Percentiles rank a stretch among this genome's conserved stretches.
Evolutionary conservation across 2,888 invertebrate species (phyloP).

Genomic region (Synanthedon myopaeformis): DNA sequence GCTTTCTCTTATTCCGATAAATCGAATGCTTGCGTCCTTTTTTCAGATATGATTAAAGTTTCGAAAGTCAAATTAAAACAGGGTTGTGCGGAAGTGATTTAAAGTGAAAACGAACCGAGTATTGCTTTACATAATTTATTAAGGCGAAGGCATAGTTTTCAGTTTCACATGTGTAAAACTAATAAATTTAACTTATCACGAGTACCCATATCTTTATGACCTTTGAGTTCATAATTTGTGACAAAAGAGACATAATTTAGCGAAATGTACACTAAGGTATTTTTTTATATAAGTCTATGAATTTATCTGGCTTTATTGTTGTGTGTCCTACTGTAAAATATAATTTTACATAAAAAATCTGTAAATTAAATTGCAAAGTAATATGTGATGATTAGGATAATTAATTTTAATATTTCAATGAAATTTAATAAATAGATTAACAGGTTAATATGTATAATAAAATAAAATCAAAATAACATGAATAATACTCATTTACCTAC

Average conservation of each 20-base stretch:
- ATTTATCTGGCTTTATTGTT: background rate
- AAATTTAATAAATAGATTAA: no score
- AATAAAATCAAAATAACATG: no score
- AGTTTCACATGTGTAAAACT: constrained; percentile 31
- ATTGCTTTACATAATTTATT: constrained; percentile 27
- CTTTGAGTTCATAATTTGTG: background rate
- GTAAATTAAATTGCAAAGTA: no score
- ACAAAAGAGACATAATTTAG: background rate
- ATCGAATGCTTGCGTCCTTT: constrained; percentile 10
- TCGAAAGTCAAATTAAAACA: constrained; percentile 14
- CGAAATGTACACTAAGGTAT: background rate
- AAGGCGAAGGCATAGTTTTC: constrained; percentile 32
- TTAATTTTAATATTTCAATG: no score
- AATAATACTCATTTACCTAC: no score
- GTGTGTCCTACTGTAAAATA: no score
- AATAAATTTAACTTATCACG: constrained; percentile 37
- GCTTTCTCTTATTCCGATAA: constrained; percentile 30
- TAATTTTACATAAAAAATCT: no score
- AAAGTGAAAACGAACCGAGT: constrained; percentile 28
- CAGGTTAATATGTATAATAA: no score
- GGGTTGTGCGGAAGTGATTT: constrained; percentile 9
- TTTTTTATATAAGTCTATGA: background rate
- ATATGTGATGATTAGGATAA: no score
- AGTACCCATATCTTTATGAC: constrained; percentile 25
- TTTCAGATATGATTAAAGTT: constrained; percentile 17